A percentile compares a stretch with the other conserved stretches of the same genome.
phyloP scores from a whole-genome alignment of 2,113 vertebrate species.

The Psittacula cyanocephala region DNA sequence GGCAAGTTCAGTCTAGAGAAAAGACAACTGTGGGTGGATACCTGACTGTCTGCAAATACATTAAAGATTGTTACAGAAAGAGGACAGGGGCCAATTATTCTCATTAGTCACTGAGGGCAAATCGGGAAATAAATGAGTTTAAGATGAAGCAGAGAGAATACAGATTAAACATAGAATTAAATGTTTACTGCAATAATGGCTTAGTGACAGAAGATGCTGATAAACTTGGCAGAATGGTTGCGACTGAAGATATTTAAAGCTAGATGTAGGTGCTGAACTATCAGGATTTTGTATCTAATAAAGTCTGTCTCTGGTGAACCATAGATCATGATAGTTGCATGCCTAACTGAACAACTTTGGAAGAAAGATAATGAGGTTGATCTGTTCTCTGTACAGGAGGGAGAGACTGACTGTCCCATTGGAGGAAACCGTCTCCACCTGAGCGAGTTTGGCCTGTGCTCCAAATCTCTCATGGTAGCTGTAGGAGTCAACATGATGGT shows the following conservation, averaged over 20 bases:
- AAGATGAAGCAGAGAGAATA: conserved; percentile 37
- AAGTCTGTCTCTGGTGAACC: background rate
- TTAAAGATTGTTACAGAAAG: conserved; percentile 28
- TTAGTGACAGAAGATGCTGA: conserved; percentile 23
- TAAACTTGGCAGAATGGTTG: background rate
- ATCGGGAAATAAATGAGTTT: conserved; percentile 48
- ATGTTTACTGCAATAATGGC: conserved; percentile 38
- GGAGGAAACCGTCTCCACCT: background rate
- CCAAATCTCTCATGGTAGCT: background rate
- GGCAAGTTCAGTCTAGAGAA: background rate
- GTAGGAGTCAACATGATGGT: background rate
- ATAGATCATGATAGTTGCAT: background rate
- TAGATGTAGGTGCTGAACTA: conserved; percentile 1
- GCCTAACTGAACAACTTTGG: background rate
- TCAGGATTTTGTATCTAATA: background rate
- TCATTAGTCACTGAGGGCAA: conserved; percentile 43
- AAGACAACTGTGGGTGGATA: conserved; percentile 28
- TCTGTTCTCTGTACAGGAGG: background rate
- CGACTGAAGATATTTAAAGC: conserved; percentile 11
- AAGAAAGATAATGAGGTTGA: background rate
- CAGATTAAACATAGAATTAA: conserved; percentile 39
- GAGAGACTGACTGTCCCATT: background rate
- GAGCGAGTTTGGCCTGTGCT: background rate
- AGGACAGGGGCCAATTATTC: conserved; percentile 56
- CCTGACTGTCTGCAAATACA: conserved; percentile 34